Evolutionary conservation across 2,888 invertebrate species (phyloP), one percentile per base, ranked within the genome.

Genomic region (Branchipolynoe longqiensis): DNA sequence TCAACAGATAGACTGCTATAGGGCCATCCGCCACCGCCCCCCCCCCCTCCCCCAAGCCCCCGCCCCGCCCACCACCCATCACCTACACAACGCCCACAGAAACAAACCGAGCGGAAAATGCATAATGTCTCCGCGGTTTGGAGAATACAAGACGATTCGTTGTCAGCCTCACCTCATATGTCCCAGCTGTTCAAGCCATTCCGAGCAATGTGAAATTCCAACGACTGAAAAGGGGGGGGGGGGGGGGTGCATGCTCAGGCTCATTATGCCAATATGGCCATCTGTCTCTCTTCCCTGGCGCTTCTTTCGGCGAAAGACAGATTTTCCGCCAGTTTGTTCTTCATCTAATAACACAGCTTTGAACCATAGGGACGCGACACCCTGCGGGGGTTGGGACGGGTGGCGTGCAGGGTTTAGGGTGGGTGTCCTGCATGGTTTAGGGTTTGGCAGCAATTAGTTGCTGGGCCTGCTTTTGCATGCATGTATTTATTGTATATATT

Each of bases 101-200:
- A n/a, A 69, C 69, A 69, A 69, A n/a, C 69, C 69, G 36, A 69
- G 36, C 36, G 69, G 69, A 69, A 69, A 69, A 69, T 69, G 33
- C 33, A 69, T 69, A 69, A 69, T 69, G 36, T 69, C 33, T 69
- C n/a, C n/a, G n/a, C 33, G 36, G 36, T 12, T 12, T 36, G 36
- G 18, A n/a, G 18, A 38, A 2, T 33, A 69, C 69, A 69, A 69
- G 36, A 69, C 12, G 69, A 69, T 69, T 33, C 69, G 36, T 69
- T 69, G 69, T 69, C 14, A 25, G 25, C n/a, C 22, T 33, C 58
- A 31, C 69, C 69, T 69, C 69, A 69, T 4, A 14, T 25, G 58
- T n/a, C 58, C 69, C 38, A 28, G 28, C 3, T 48, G 18, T 48
- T 48, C 48, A 48, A 8, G 18, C 3, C 0, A 0, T 14, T 28